phyloP scores from a whole-genome alignment of 2,888 invertebrate species.

The Lobophora halterata region DNA sequence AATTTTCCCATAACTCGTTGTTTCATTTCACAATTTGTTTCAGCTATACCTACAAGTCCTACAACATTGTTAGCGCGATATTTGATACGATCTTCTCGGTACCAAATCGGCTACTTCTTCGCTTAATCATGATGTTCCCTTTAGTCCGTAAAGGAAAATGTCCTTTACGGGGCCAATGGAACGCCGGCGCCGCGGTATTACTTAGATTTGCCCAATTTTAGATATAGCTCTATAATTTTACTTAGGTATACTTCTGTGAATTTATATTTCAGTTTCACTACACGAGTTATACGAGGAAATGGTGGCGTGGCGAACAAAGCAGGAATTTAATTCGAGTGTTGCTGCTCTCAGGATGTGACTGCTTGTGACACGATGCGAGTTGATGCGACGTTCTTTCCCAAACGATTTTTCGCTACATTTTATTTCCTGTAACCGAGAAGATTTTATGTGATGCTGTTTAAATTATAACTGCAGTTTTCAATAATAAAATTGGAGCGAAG shows the following conservation, averaged over 20 bases:
- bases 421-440: constrained; percentile 41
- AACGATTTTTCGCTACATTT: constrained; percentile 60
- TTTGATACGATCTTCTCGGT: constrained; percentile 18
- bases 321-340: constrained; percentile 76
- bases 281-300: constrained; percentile 37
- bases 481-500: constrained; percentile 17
- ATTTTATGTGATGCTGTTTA: constrained; percentile 48
- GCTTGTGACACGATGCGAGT: constrained; percentile 60
- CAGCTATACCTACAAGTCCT: too few species aligned
- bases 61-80: constrained; percentile 48
- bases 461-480: constrained; percentile 31
- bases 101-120: too few species aligned
- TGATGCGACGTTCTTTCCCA: constrained; percentile 49
- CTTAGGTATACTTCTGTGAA: constrained; percentile 46
- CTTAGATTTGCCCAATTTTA: constrained; percentile 49
- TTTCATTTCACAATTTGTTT: constrained; percentile 63
- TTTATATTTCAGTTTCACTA: constrained; percentile 48
- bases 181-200: constrained; percentile 33
- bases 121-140: too few species aligned
- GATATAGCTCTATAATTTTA: constrained; percentile 47
- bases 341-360: constrained; percentile 58
- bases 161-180: too few species aligned
- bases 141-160: too few species aligned
- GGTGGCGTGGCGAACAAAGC: constrained; percentile 50
- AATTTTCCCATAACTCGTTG: constrained; percentile 61